Evolutionary conservation across 2,888 invertebrate species (phyloP), one percentile per base, ranked within the genome.

Genomic region (Rhabditophanes sp.): DNA sequence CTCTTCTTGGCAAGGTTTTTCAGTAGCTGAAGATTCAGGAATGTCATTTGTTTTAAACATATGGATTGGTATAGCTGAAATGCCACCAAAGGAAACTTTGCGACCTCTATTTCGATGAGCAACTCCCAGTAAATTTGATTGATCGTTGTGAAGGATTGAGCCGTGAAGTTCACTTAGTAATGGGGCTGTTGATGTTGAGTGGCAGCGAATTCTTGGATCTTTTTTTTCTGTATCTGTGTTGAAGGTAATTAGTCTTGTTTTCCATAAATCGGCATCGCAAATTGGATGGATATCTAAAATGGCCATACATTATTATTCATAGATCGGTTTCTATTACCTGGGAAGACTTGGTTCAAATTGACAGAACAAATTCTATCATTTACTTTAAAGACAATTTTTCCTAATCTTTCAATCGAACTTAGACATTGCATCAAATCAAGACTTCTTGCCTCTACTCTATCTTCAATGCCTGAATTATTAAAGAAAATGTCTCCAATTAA

Each of bases 31-130:
- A n/a, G n/a, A n/a, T n/a, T n/a, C n/a, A n/a, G n/a, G n/a, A n/a
- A n/a, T n/a, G n/a, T n/a, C n/a, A n/a, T n/a, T n/a, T n/a, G n/a
- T n/a, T n/a, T n/a, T n/a, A n/a, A n/a, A n/a, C n/a, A n/a, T n/a
- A n/a, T n/a, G n/a, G 2, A 35, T 26, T 5, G 48, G 53, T 11
- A 48, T 50, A 3, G 48, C 37, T 9, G 37, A 48, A 29, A 48
- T 48, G 12, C 39, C 41, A 3, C 48, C 48, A 25, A 48, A 48
- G 1, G 52, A 53, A 17, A 48, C 48, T n/a, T 52, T 39, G 1
- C 48, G 38, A 9, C 48, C 50, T 29, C 53, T 37, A 18, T 48
- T 51, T 27, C 30, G 21, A 22, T 30, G 14, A 30, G 20, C n/a
- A n/a, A n/a, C n/a, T n/a, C n/a, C n/a, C n/a, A n/a, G n/a, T n/a